Base-by-base conservation (phyloP, 2,888 invertebrate genomes). In the Synergus laeviventris region DNA sequence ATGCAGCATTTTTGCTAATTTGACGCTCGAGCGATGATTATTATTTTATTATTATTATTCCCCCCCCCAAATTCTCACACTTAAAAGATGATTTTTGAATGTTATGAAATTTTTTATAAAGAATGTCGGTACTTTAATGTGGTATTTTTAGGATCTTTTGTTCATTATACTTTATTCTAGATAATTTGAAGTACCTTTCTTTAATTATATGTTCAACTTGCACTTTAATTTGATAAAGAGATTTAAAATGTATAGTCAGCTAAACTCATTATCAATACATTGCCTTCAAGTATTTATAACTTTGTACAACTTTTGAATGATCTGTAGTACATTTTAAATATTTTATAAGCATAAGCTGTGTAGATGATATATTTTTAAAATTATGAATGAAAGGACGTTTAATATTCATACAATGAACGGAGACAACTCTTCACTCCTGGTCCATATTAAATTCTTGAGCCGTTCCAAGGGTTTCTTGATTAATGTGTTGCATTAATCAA, bases 401-500 rank as follows among this genome's bases (percentile, higher is more conserved):
- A 83, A 84, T 85, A 81, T 78, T 80, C 81, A 75, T 77, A 79
- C 81, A 82, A 84, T 82, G 79, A 79, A 82, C 78, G 74, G 77
- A 75, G 80, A 81, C 79, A 80, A 76, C 76, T 74, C 75, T 80
- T 79, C 81, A 75, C 78, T 79, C 83, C 75, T 78, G 80, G 83
- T 78, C 79, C 83, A 81, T 83, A 85, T 85, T 85, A 84, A 85
- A 85, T 84, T 85, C 84, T 85, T 82, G 81, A 81, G 80, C 79
- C 78, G 82, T 82, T 84, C 79, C 78, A 75, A 80, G 82, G 80
- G 80, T 24, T 45, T 83, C 79, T 80, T 79, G 79, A 79, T 80
- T 85, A 83, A 83, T 85, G 81, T 79, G 81, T 73, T 79, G 82
- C 85, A 85, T 85, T 85, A 85, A 85, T 85, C 85, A 85, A 85